Conservation (phyloP, 2,797 vertebrate genomes). For the Gadopsis marmoratus region DNA sequence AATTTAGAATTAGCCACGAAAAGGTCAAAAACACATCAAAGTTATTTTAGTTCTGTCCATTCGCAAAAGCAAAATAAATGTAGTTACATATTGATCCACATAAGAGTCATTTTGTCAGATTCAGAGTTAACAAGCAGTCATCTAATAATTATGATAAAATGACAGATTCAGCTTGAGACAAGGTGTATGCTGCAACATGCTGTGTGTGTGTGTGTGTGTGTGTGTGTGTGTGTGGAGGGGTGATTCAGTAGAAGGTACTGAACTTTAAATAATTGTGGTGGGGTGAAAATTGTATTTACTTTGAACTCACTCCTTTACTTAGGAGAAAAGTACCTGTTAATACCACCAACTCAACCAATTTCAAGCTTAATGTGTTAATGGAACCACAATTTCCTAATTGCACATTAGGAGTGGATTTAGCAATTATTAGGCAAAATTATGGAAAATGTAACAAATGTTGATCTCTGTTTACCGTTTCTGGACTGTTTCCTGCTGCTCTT, state of each 20-base stretch:
- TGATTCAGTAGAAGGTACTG: background rate
- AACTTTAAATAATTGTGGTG: background rate
- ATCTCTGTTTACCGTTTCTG: background rate
- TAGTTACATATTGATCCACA: background rate
- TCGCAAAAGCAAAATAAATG: background rate
- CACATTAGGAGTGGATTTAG: background rate
- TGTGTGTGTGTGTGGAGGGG: too few relatives aligned
- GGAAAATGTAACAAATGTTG: background rate
- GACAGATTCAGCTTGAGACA: background rate
- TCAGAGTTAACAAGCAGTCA: too few relatives aligned
- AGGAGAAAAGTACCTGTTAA: background rate
- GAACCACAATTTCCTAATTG: background rate
- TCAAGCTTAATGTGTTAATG: background rate
- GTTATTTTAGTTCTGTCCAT: background rate
- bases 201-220: background rate
- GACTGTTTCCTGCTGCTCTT: background rate
- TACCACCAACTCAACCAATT: background rate
- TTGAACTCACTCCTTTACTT: background rate
- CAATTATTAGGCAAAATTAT: too few relatives aligned
- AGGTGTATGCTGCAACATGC: background rate
- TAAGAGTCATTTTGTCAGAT: background rate
- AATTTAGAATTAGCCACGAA: background rate
- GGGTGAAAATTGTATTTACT: background rate
- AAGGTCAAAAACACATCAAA: background rate
- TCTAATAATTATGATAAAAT: background rate